Conservation (phyloP, 2,113 vertebrate species). For the Nanorana parkeri region DNA sequence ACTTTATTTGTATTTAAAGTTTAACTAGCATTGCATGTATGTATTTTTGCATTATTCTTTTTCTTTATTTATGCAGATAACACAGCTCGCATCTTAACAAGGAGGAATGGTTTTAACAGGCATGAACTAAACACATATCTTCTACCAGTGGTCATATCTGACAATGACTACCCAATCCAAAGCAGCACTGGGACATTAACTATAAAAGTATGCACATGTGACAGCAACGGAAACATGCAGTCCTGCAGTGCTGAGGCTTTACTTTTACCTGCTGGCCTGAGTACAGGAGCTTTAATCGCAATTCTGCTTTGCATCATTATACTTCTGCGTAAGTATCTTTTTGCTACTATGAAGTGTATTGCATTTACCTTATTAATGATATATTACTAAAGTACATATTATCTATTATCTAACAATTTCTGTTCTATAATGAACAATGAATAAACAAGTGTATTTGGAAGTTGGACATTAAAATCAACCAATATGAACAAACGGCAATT, state of each 20-base stretch:
- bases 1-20: no score
- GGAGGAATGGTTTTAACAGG: conserved; percentile 88
- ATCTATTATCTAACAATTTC: neutral
- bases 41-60: neutral
- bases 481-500: no score
- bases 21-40: no score
- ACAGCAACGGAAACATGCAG: conserved; percentile 87
- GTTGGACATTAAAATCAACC: neutral
- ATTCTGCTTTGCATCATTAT: conserved; percentile 90
- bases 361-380: neutral
- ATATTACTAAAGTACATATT: neutral
- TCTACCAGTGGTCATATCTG: conserved; percentile 92
- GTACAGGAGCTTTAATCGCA: conserved; percentile 86
- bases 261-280: conserved; percentile 87
- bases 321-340: conserved; percentile 81
- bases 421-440: no score
- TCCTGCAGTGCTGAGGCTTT: conserved; percentile 86
- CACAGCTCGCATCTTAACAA: conserved; percentile 93
- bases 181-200: conserved; percentile 90
- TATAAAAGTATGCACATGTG: conserved; percentile 86
- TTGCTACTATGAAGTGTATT: neutral
- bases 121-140: conserved; percentile 90
- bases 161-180: conserved; percentile 93
- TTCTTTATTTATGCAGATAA: conserved; percentile 80
- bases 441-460: neutral